Conservation (phyloP, 1,140 invertebrate genomes). For the Sitodiplosis mosellana region DNA sequence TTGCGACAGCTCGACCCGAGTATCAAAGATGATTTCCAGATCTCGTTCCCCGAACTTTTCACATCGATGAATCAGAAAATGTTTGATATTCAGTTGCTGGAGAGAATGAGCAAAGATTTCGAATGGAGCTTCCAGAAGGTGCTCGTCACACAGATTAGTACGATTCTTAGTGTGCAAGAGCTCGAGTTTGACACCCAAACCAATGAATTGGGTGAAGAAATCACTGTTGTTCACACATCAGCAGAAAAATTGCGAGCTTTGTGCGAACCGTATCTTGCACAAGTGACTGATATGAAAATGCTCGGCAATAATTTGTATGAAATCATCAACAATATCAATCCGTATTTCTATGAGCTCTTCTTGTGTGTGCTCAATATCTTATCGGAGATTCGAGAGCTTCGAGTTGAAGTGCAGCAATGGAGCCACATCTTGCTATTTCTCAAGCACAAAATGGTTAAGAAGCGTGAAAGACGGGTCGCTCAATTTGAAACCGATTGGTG, state of each 20-base stretch:
- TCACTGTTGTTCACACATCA: conserved; percentile 16
- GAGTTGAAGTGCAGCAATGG: conserved; percentile 20
- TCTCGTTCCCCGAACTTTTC: conserved; percentile 18
- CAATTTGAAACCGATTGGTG: conserved; percentile 21
- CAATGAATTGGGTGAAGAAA: conserved; percentile 19
- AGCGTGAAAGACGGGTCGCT: conserved; percentile 15
- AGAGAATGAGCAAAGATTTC: conserved; percentile 19
- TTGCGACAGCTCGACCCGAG: not conserved
- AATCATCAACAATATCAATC: conserved; percentile 21
- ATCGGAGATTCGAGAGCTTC: conserved; percentile 10
- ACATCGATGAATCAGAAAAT: conserved; percentile 4
- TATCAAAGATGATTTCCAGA: conserved; percentile 16
- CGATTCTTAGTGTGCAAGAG: conserved; percentile 16
- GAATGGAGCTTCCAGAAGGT: conserved; percentile 20
- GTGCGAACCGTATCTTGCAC: conserved; percentile 19
- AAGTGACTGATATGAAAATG: conserved; percentile 17
- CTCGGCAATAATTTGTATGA: conserved; percentile 14
- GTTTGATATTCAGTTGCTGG: conserved; percentile 14
- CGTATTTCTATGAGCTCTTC: conserved; percentile 23
- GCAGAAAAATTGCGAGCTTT: conserved; percentile 14
- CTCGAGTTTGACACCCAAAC: conserved; percentile 17
- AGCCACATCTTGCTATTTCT: conserved; percentile 19
- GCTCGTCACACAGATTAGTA: conserved; percentile 16
- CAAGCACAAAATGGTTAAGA: conserved; percentile 19
- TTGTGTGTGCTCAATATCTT: conserved; percentile 21